Base-by-base conservation (phyloP, 1,140 invertebrate species). In the Cepaea nemoralis region DNA sequence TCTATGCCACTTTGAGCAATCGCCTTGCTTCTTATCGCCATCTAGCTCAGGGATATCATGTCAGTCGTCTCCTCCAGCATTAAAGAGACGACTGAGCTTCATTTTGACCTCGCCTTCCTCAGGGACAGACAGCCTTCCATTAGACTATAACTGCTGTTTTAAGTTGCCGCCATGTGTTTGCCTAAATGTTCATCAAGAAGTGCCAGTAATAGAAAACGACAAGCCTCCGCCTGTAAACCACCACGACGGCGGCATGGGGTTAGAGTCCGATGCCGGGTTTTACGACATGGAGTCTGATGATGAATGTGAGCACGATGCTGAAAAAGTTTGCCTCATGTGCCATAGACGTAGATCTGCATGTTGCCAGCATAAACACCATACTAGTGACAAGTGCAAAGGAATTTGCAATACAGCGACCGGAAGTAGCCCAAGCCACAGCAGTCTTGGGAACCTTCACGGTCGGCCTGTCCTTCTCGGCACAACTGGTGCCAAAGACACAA, bases 191-290 rank as follows among this genome's bases (percentile, higher is more conserved):
- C 2, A 63, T 31, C n/a, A n/a, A 63, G 3, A 31, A 6, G 27
- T 1, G 10, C 33, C 59, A 63, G 59, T 63, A 63, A 40, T 70
- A 70, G 1, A 8, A 3, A 22, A 22, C 10, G 35, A 45, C 33
- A 77, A n/a, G 33, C 75, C 55, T 27, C 83, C 66, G 82, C 82
- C 50, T 82, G 45, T 75, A 35, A 80, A 83, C 31, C 84, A 88
- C 75, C 77, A 86, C 69, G 88, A 87, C 66, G 87, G 84, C 81
- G 87, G 86, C 48, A 80, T 85, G 31, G 88, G 88, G 69, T 74
- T 88, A 45, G 83, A 85, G 37, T 82, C 84, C 70, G 83, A 83
- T 39, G 71, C 80, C 27, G 78, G 78, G 6, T 80, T 80, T 31
- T 80, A 50, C 39, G 78, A 80, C 24, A 81, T 80, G 71, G 81